phyloP scores from a whole-genome alignment of 2,888 invertebrate genomes.

The Epistrophe eligans region DNA sequence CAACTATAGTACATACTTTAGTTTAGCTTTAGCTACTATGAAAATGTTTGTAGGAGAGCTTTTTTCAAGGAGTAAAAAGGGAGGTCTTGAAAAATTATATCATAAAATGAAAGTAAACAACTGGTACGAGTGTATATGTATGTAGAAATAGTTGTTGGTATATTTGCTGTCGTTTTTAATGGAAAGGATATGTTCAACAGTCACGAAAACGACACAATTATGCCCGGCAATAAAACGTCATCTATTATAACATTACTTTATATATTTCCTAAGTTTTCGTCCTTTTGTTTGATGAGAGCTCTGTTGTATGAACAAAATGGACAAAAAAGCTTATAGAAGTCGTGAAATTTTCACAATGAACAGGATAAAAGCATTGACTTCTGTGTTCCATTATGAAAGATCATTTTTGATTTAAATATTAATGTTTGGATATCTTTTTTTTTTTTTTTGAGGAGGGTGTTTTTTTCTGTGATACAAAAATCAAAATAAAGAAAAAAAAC shows the following conservation, averaged over 20 bases:
- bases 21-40: slow-evolving; percentile 1
- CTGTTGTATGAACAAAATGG: background rate
- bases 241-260: slow-evolving; percentile 25
- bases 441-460: background rate
- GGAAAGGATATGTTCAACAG: slow-evolving; percentile 74
- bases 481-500: no score
- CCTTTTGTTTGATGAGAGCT: slow-evolving; percentile 41
- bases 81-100: slow-evolving; percentile 46
- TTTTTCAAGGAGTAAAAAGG: slow-evolving; percentile 21
- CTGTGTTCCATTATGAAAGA: slow-evolving; percentile 4
- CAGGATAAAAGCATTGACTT: slow-evolving; percentile 53
- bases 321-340: slow-evolving; percentile 13
- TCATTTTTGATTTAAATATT: slow-evolving; percentile 56
- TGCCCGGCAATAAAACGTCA: slow-evolving; percentile 66
- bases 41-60: slow-evolving; percentile 13
- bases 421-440: background rate
- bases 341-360: slow-evolving; percentile 42
- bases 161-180: slow-evolving; percentile 51
- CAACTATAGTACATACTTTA: slow-evolving; percentile 45
- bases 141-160: background rate
- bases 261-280: slow-evolving; percentile 12
- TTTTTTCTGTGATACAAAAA: background rate
- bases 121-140: background rate
- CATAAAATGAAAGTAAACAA: slow-evolving; percentile 64
- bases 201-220: slow-evolving; percentile 73